Evolutionary conservation across 2,797 vertebrate genomes (phyloP), one percentile per base, ranked within the genome.

Genomic region (Paguma larvata): DNA sequence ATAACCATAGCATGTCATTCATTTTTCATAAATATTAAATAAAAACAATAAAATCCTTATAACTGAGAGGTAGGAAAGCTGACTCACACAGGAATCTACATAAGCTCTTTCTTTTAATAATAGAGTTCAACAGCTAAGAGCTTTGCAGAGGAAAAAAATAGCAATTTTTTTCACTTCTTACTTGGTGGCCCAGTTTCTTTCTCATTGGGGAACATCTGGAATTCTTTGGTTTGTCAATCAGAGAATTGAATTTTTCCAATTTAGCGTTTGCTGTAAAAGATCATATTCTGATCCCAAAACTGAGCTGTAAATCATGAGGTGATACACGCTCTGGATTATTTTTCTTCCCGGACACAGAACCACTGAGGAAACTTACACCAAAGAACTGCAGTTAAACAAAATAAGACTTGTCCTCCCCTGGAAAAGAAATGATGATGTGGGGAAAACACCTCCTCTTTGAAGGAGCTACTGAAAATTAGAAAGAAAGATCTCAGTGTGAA

Each of bases 211-310:
- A 93, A 6, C 65, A 56, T 56, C 16, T 72, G 38, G 30, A 75
- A 91, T 96, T 93, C 77, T 92, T 96, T 80, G 77, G 44, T 91
- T 94, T 82, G 62, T 90, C 63, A 32, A 70, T 18, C 67, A 34
- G 13, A 95, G 13, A 96, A 65, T n/a, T 93, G 77, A 87, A 21
- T 77, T 95, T 97, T 94, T 95, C 59, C 94, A 94, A 82, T 67
- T 94, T 97, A 94, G 27, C 62, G 51, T 59, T 95, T 96, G 65
- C 68, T 94, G 1, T 72, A 89, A 92, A 95, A 88, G 75, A 72
- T 85, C 56, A 4, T 78, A 94, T 85, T 85, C 89, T 82, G 46
- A 95, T 41, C 21, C 56, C 41, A 9, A 95, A 79, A 53, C 65
- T 70, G 63, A 82, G 34, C 72, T 92, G 3, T 87, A 51, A 41